A percentile compares a stretch with the other conserved stretches of the same genome.
These are phyloP conservation scores for Phenganax stokvisi DNA, from an alignment of 92 coral and sea anemone species.

Conservation along the genomic window DNA sequence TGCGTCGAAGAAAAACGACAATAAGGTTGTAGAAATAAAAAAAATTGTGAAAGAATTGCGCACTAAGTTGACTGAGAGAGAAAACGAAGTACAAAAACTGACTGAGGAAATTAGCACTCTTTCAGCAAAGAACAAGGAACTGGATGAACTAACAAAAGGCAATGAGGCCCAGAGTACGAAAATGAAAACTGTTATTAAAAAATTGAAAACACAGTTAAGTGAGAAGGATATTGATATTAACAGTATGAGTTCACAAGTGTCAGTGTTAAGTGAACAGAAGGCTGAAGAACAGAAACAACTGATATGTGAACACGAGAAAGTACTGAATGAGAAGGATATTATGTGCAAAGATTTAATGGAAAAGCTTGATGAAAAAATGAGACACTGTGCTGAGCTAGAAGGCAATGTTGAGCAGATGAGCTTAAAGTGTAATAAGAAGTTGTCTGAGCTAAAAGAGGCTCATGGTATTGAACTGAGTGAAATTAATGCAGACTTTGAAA, in stretches of 20 bases:
- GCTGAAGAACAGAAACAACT: slow-evolving; percentile 67
- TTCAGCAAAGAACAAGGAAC: slow-evolving; percentile 48
- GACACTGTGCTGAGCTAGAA: slow-evolving; percentile 48
- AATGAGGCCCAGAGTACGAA: slow-evolving; percentile 56
- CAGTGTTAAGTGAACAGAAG: slow-evolving; percentile 48
- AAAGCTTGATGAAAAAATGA: slow-evolving; percentile 48
- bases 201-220: slow-evolving; percentile 50
- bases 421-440: background rate
- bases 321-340: slow-evolving; percentile 48
- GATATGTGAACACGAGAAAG: slow-evolving; percentile 64
- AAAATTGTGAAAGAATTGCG: slow-evolving; percentile 89
- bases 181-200: slow-evolving; percentile 46
- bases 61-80: slow-evolving; percentile 74
- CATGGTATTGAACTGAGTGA: slow-evolving; percentile 48
- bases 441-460: slow-evolving; percentile 39
- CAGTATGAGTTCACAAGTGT: slow-evolving; percentile 58
- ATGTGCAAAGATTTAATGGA: slow-evolving; percentile 57
- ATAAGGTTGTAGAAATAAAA: slow-evolving; percentile 87
- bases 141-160: slow-evolving; percentile 48
- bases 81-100: slow-evolving; percentile 59
- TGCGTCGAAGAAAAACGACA: slow-evolving; percentile 77
- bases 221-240: slow-evolving; percentile 54
- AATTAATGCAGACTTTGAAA: slow-evolving; percentile 53
- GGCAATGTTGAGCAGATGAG: slow-evolving; percentile 49
- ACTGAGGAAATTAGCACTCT: slow-evolving; percentile 65